A percentile compares a stretch with the other conserved stretches of the same genome.
Evolutionary conservation across 2,797 vertebrate species (phyloP).

Genomic region (Lophius americanus): DNA sequence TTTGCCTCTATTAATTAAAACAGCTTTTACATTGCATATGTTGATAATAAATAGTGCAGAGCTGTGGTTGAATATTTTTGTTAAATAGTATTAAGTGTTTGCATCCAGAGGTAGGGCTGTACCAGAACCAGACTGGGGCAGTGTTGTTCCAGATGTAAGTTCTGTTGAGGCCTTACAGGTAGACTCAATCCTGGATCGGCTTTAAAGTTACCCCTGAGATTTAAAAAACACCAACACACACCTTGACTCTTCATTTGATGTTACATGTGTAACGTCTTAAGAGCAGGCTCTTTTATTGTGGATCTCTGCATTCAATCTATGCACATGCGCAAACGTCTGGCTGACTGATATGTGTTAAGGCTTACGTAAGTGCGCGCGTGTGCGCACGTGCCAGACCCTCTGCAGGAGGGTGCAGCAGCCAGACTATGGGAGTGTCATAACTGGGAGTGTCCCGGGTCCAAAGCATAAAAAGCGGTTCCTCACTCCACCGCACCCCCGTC

Average conservation of each 20-base stretch:
- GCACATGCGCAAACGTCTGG: no score
- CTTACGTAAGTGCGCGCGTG: conserved; percentile 2
- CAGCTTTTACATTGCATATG: no score
- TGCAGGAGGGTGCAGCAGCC: conserved; percentile 32
- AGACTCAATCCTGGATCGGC: neutral
- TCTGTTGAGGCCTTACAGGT: conserved; percentile 24
- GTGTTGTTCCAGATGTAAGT: conserved; percentile 18
- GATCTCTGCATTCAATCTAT: no score
- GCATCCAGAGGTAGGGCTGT: neutral
- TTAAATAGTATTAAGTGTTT: no score
- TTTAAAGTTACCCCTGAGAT: neutral
- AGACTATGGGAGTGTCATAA: conserved; percentile 56
- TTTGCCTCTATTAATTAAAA: no score
- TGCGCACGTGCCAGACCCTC: neutral
- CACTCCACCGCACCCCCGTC: conserved; percentile 36
- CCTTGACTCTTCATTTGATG: neutral
- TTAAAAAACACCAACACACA: neutral
- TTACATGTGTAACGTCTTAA: no score
- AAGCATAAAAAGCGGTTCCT: conserved; percentile 45
- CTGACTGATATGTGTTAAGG: neutral
- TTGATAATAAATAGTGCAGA: no score
- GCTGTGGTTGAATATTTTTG: no score
- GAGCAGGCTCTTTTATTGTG: no score
- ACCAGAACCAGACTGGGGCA: conserved; percentile 38
- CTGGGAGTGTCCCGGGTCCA: conserved; percentile 70